A percentile compares a stretch with the other conserved stretches of the same genome.
These are phyloP conservation scores for Drosophila tani DNA, from an alignment of 1,140 invertebrate species.

Conservation along the genomic window DNA sequence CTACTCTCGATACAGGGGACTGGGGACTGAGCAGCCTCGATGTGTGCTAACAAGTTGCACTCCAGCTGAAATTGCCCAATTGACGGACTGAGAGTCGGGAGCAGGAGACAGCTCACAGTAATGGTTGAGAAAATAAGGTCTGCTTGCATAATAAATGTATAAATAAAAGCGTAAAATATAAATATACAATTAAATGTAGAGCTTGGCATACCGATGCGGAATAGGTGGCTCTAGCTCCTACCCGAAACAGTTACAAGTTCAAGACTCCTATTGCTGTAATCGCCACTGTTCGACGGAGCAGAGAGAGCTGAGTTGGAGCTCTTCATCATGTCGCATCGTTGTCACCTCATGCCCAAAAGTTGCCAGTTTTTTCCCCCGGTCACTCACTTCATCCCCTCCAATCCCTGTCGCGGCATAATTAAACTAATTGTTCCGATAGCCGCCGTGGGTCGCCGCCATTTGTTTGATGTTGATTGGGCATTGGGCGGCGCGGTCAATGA, in stretches of 20 bases:
- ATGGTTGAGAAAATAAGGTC: conserved; percentile 14
- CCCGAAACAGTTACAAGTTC: no score
- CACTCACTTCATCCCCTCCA: neutral
- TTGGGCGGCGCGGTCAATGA: conserved; percentile 63
- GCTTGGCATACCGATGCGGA: neutral
- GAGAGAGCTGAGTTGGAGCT: conserved; percentile 32
- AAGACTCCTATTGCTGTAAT: neutral
- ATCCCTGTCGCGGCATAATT: conserved; percentile 60
- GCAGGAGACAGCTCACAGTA: neutral
- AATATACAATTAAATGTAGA: neutral
- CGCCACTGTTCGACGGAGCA: neutral
- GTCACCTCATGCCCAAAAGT: conserved; percentile 78
- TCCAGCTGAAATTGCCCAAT: conserved; percentile 75
- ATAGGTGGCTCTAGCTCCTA: neutral
- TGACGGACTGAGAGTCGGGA: conserved; percentile 43
- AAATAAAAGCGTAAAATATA: no score
- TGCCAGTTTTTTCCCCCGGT: conserved; percentile 34
- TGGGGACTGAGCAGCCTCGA: neutral
- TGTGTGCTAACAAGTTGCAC: conserved; percentile 74
- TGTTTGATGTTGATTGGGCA: conserved; percentile 54
- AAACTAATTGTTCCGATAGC: conserved; percentile 75
- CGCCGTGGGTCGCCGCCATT: conserved; percentile 35
- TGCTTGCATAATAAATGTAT: neutral
- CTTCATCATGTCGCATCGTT: conserved; percentile 82
- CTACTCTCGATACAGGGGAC: neutral